Percentiles rank a stretch among this genome's conserved stretches.
These are phyloP conservation scores for Dryadula phaetusa DNA, from an alignment of 2,888 invertebrate genomes.

Conservation along the genomic window DNA sequence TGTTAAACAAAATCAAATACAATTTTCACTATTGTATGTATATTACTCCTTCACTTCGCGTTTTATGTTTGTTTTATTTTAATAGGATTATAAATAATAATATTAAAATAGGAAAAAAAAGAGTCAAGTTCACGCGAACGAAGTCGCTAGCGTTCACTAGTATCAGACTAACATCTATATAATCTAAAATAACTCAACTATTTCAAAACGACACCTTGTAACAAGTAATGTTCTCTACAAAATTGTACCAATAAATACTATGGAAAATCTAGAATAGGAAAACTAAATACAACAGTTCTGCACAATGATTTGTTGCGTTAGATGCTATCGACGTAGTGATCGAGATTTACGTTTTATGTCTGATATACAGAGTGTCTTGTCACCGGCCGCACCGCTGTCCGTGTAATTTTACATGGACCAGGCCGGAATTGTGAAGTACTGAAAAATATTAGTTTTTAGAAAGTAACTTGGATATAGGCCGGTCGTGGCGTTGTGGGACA, in stretches of 20 bases:
- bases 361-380: slow-evolving; percentile 39
- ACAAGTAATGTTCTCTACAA: slow-evolving; percentile 23
- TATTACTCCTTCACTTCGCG: too few species aligned
- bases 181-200: not conserved
- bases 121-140: too few species aligned
- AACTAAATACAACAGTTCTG: slow-evolving; percentile 44
- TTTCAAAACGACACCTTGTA: slow-evolving; percentile 7
- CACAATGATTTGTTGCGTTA: slow-evolving; percentile 53
- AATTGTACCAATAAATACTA: slow-evolving; percentile 40
- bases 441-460: not conserved
- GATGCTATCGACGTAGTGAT: slow-evolving; percentile 51
- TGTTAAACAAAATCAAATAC: too few species aligned
- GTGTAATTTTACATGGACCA: slow-evolving; percentile 29
- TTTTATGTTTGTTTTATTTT: too few species aligned
- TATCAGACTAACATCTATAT: too few species aligned
- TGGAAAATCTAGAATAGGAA: slow-evolving; percentile 46
- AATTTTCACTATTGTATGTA: too few species aligned
- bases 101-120: too few species aligned
- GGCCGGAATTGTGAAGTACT: slow-evolving; percentile 10
- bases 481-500: too few species aligned
- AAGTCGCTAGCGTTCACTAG: too few species aligned
- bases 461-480: too few species aligned
- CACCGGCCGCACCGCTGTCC: slow-evolving; percentile 30
- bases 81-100: too few species aligned
- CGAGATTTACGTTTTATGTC: slow-evolving; percentile 42